phyloP scores from a whole-genome alignment of 2,888 invertebrate species.

The Corythucha ciliata region DNA sequence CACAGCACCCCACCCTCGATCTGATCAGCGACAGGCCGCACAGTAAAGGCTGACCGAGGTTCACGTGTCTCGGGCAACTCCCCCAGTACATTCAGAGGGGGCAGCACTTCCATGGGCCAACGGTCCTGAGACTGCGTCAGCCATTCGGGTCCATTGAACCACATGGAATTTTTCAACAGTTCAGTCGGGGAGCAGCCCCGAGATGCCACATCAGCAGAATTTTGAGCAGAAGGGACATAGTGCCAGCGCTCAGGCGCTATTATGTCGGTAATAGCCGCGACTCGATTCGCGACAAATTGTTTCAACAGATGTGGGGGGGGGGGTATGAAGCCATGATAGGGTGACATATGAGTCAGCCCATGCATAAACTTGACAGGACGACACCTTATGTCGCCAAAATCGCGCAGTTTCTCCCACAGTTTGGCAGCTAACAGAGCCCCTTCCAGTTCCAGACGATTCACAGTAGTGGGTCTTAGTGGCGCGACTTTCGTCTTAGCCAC shows the following conservation, averaged over 20 bases:
- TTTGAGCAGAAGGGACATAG: constrained; percentile 27
- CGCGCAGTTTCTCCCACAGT: no score
- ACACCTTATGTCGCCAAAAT: no score
- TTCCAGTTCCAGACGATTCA: no score
- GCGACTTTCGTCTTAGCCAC: no score
- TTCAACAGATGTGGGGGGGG: constrained; percentile 10
- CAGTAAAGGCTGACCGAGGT: no score
- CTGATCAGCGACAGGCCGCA: no score
- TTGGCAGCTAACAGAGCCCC: no score
- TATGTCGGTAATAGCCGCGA: no score
- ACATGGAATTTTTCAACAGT: constrained; percentile 9
- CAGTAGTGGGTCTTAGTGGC: no score
- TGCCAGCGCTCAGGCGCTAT: neutral
- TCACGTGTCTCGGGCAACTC: neutral
- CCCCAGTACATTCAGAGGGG: no score
- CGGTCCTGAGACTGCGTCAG: constrained; percentile 18
- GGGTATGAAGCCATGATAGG: constrained; percentile 5
- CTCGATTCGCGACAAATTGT: no score
- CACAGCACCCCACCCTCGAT: no score
- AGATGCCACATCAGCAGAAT: constrained; percentile 38
- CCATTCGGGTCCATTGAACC: neutral
- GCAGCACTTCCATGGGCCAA: neutral
- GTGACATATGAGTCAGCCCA: constrained; percentile 6
- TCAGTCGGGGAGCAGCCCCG: constrained; percentile 12
- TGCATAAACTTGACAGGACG: neutral